phyloP scores from a whole-genome alignment of 2,797 vertebrate genomes.

The Scolopax rusticola region DNA sequence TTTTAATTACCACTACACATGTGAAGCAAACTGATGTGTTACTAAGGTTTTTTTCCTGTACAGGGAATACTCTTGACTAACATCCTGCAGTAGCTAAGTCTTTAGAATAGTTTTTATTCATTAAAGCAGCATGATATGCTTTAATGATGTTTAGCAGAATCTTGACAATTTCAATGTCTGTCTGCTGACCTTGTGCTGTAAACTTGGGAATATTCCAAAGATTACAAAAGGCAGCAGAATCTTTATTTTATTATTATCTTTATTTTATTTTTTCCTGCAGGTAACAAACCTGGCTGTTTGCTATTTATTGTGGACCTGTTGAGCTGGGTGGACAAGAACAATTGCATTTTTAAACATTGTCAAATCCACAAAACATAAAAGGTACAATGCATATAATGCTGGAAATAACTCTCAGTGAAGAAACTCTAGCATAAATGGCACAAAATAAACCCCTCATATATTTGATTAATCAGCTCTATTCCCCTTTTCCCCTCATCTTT shows the following conservation, averaged over 20 bases:
- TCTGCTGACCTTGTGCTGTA: neutral
- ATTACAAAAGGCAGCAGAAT: neutral
- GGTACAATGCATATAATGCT: neutral
- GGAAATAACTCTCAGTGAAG: neutral
- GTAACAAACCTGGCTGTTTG: neutral
- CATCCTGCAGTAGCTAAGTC: neutral
- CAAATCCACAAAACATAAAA: neutral
- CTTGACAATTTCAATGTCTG: neutral
- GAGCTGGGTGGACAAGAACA: neutral
- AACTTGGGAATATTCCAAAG: neutral
- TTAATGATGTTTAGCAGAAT: neutral
- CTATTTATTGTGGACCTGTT: neutral
- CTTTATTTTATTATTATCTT: neutral
- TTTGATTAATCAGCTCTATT: constrained; percentile 47
- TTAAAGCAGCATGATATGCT: neutral
- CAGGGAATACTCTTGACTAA: neutral
- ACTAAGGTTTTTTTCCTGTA: neutral
- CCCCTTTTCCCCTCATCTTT: constrained; percentile 48
- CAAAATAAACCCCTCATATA: constrained; percentile 4
- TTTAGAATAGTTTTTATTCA: neutral
- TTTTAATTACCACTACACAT: neutral
- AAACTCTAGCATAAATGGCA: neutral
- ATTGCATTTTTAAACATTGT: neutral
- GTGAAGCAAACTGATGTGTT: neutral
- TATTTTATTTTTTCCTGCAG: neutral